phyloP scores from a whole-genome alignment of 2,797 vertebrate species.

The Alca torda region DNA sequence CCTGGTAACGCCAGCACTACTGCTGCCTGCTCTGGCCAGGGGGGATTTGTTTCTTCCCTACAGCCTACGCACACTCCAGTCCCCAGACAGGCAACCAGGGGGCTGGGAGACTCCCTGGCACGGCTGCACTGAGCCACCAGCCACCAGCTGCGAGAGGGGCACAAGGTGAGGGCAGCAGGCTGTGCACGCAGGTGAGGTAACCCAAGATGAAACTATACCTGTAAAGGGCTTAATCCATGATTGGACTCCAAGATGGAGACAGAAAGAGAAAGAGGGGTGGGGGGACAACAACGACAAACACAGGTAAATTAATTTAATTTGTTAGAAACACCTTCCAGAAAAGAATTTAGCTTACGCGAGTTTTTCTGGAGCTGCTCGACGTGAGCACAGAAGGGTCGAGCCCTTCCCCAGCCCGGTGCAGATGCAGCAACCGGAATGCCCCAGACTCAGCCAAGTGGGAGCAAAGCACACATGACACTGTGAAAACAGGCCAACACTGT shows the following conservation, averaged over 20 bases:
- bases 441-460: neutral
- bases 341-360: neutral
- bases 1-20: neutral
- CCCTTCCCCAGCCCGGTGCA: neutral
- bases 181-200: neutral
- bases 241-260: neutral
- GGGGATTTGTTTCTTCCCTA: neutral
- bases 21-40: neutral
- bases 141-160: neutral
- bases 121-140: neutral
- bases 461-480: neutral
- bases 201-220: neutral
- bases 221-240: neutral
- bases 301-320: neutral
- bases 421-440: rapidly evolving
- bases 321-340: neutral
- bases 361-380: neutral
- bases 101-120: neutral
- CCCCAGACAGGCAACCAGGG: neutral
- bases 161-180: neutral
- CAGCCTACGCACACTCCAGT: neutral
- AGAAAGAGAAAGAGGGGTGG: neutral
- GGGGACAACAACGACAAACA: neutral
- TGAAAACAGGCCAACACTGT: neutral
- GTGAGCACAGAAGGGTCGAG: neutral